Evolutionary conservation across 2,797 vertebrate species (phyloP).

Genomic region (Melanogrammus aeglefinus): DNA sequence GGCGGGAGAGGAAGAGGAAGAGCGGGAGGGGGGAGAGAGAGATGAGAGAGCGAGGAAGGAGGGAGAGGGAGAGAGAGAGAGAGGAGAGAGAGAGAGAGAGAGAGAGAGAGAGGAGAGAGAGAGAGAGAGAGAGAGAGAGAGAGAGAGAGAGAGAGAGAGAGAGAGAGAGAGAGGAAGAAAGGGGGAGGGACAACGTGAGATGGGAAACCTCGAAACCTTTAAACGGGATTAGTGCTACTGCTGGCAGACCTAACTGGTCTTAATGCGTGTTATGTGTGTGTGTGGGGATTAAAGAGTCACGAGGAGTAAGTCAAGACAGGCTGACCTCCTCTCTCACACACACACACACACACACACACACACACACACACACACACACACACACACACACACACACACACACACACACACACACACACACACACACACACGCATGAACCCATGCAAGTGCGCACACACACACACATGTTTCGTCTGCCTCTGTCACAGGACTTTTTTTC

Average conservation of each 20-base stretch:
- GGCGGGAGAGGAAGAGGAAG: too few species aligned
- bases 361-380: conserved; percentile 5
- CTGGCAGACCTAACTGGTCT: conserved; percentile 30
- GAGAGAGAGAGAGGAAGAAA: conserved; percentile 13
- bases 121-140: conserved; percentile 1
- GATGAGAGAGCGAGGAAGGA: conserved; percentile 17
- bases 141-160: conserved; percentile 14
- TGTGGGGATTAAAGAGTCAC: conserved; percentile 56
- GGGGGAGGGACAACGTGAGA: conserved; percentile 7
- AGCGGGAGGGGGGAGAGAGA: too few species aligned
- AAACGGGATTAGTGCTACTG: conserved; percentile 49
- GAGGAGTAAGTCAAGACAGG: conserved; percentile 28
- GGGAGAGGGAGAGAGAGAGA: accelerated
- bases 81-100: too few species aligned
- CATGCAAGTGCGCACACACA: too few species aligned
- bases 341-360: background rate
- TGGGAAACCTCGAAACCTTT: conserved; percentile 33
- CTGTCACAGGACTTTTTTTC: background rate
- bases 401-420: background rate
- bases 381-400: background rate
- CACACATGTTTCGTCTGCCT: background rate
- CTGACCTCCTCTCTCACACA: conserved; percentile 14
- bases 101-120: conserved; percentile 21
- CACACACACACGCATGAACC: background rate
- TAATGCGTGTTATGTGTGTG: conserved; percentile 30